Percentiles rank a stretch among this genome's conserved stretches.
Evolutionary conservation across 2,113 vertebrate species (phyloP).

Genomic region (Bos indicus): DNA sequence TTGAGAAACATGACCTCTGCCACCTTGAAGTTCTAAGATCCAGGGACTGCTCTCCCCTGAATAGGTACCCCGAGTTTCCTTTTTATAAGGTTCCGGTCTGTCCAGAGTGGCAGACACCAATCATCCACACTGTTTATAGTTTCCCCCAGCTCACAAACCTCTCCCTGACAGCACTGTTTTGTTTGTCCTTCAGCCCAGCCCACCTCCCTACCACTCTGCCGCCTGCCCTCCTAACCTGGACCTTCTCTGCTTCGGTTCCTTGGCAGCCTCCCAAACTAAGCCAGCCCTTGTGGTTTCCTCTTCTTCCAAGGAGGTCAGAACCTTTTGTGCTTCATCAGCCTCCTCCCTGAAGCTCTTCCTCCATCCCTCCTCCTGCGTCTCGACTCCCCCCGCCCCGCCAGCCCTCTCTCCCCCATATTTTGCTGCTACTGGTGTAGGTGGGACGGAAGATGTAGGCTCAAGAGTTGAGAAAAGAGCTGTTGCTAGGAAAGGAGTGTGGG

Average conservation of each 20-base stretch:
- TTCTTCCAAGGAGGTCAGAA: conserved; percentile 50
- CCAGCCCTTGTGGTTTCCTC: conserved; percentile 34
- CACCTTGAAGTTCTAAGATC: background rate
- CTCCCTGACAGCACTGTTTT: background rate
- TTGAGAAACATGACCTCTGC: background rate
- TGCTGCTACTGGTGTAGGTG: conserved; percentile 56
- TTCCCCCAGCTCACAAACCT: background rate
- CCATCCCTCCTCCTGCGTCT: background rate
- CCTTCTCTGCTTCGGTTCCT: conserved; percentile 7
- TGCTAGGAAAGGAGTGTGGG: conserved; percentile 68
- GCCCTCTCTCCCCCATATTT: conserved; percentile 52
- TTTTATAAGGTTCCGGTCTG: background rate
- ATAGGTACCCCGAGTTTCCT: background rate
- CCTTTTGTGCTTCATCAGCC: conserved; percentile 23
- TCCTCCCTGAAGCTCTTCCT: conserved; percentile 5
- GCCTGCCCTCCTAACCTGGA: conserved; percentile 19
- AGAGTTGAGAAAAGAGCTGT: conserved; percentile 51
- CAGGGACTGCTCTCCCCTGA: background rate
- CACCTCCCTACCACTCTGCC: background rate
- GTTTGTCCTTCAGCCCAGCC: background rate
- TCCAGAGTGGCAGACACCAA: background rate
- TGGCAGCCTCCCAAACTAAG: conserved; percentile 16
- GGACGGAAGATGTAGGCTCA: conserved; percentile 50
- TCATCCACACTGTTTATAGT: background rate
- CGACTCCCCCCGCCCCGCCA: background rate